Conservation (phyloP, 2,797 vertebrate species). For the Valencia hispanica region DNA sequence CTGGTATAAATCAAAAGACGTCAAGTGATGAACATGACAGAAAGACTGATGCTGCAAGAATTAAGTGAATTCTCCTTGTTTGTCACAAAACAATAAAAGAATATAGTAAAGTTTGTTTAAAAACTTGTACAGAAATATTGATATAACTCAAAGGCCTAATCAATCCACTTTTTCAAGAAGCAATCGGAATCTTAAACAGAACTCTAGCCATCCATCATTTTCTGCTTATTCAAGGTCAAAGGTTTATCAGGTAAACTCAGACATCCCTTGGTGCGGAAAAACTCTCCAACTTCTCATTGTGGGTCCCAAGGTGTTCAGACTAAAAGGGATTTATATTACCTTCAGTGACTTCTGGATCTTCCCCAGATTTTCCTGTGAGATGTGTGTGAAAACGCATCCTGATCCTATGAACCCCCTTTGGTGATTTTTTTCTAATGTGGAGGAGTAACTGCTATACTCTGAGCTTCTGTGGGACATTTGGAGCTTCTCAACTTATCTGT, state of each 20-base stretch:
- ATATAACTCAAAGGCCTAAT: neutral
- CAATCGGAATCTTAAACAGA: neutral
- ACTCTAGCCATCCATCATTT: neutral
- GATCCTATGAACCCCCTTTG: neutral
- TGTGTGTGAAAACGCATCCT: neutral
- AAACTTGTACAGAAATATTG: neutral
- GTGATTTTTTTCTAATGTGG: neutral
- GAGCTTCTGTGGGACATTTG: no score
- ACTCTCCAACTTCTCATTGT: neutral
- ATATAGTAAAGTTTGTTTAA: neutral
- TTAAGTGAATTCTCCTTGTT: neutral
- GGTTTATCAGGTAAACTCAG: neutral
- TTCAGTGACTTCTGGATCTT: neutral
- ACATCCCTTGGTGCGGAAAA: neutral
- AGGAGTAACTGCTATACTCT: neutral
- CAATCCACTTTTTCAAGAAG: neutral
- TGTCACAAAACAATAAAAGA: neutral
- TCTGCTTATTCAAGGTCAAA: neutral
- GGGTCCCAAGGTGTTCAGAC: neutral
- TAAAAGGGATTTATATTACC: neutral
- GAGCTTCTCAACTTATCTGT: no score
- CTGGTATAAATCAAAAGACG: neutral
- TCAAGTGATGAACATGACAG: neutral
- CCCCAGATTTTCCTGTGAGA: neutral
- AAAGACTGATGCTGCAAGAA: neutral